A percentile compares a stretch with the other conserved stretches of the same genome.
These are phyloP conservation scores for Pholis gunnellus DNA, from an alignment of 2,113 vertebrate genomes.

Conservation along the genomic window DNA sequence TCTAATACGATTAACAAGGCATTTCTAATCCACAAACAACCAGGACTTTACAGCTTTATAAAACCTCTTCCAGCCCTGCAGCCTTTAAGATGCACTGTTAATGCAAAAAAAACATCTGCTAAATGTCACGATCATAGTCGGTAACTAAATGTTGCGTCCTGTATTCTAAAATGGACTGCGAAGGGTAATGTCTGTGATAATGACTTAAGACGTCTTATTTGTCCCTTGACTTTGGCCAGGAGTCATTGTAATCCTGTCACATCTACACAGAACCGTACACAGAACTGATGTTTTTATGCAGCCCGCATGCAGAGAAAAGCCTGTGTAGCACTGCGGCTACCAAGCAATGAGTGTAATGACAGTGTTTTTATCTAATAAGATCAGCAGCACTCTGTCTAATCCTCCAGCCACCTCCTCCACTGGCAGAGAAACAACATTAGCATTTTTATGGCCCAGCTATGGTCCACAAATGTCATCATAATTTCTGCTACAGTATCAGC, in stretches of 20 bases:
- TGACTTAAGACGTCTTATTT: slow-evolving; percentile 8
- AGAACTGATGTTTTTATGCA: slow-evolving; percentile 20
- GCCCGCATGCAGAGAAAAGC: neutral
- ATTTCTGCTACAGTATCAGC: slow-evolving; percentile 44
- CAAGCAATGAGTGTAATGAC: slow-evolving; percentile 35
- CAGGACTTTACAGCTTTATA: neutral
- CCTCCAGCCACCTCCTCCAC: slow-evolving; percentile 36
- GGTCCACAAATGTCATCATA: slow-evolving; percentile 63
- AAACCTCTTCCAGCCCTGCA: slow-evolving; percentile 14
- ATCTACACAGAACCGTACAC: neutral
- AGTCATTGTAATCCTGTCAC: slow-evolving; percentile 2
- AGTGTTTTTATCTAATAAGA: slow-evolving; percentile 56
- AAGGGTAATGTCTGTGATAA: neutral
- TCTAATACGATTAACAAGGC: slow-evolving; percentile 64
- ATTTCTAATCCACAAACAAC: slow-evolving; percentile 65
- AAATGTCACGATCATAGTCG: neutral
- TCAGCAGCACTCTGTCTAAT: slow-evolving; percentile 42
- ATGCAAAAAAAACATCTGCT: neutral
- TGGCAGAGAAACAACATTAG: slow-evolving; percentile 49
- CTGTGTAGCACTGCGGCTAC: neutral
- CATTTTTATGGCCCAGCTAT: slow-evolving; percentile 60
- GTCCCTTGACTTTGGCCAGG: neutral
- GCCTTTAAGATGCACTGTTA: neutral
- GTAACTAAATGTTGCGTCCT: neutral
- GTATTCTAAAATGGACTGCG: neutral